Conservation (phyloP, 2,113 vertebrate species). For the Chiloscyllium plagiosum region DNA sequence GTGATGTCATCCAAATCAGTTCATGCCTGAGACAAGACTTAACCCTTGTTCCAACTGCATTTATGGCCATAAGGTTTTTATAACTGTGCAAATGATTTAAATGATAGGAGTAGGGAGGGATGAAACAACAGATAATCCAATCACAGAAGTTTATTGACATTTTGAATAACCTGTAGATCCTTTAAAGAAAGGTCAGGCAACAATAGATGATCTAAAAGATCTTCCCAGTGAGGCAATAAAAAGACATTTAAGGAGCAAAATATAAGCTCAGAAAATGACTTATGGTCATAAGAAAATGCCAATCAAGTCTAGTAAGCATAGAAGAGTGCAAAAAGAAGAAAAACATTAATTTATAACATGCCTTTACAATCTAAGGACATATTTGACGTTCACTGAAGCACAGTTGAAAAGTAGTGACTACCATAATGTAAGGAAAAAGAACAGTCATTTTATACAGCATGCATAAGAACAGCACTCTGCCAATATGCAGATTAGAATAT, state of each 20-base stretch:
- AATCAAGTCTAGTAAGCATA: neutral
- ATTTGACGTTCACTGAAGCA: neutral
- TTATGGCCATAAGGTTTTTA: neutral
- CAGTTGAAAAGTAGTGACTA: neutral
- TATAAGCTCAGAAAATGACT: neutral
- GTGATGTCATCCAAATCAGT: neutral
- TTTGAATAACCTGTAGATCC: neutral
- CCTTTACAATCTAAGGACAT: neutral
- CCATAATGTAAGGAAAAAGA: neutral
- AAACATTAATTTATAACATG: neutral
- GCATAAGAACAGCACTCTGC: neutral
- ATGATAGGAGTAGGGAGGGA: neutral
- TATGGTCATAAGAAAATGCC: neutral
- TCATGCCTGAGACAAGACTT: neutral
- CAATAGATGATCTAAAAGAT: neutral
- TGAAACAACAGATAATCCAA: neutral
- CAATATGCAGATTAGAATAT: neutral
- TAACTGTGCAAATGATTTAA: neutral
- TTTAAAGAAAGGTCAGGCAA: neutral
- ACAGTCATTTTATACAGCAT: neutral
- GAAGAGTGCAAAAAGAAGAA: neutral
- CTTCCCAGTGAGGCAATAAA: neutral
- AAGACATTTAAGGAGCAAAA: neutral
- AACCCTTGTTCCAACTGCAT: no score
- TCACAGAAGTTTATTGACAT: neutral